Evolutionary conservation across 2,797 vertebrate genomes (phyloP).

Genomic region (Gypaetus barbatus): DNA sequence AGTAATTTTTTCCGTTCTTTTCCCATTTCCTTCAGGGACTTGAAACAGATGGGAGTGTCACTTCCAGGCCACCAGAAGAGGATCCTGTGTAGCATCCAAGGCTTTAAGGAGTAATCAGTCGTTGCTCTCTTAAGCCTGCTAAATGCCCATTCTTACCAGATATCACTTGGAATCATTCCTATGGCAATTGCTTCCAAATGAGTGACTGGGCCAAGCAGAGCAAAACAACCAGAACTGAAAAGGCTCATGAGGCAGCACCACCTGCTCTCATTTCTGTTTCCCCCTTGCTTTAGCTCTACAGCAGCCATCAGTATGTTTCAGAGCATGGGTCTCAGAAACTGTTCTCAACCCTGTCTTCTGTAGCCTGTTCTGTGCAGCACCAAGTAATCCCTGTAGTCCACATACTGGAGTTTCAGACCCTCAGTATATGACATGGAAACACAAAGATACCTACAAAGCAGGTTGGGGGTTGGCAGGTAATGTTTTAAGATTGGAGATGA

Average conservation of each 20-base stretch:
- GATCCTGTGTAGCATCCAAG: constrained; percentile 91
- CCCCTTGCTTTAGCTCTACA: neutral
- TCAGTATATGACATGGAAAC: neutral
- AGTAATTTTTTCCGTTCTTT: neutral
- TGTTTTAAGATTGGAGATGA: neutral
- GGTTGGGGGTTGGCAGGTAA: neutral
- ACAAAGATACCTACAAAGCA: neutral
- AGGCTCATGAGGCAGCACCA: constrained; percentile 12
- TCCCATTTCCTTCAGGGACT: constrained; percentile 78
- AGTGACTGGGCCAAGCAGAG: constrained; percentile 46
- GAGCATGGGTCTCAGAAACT: neutral
- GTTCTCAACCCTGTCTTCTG: neutral
- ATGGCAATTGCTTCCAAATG: constrained; percentile 65
- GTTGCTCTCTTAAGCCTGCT: neutral
- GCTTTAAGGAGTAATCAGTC: constrained; percentile 75
- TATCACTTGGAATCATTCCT: constrained; percentile 60
- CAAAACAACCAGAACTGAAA: constrained; percentile 2
- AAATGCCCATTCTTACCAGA: neutral
- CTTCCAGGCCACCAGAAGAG: constrained; percentile 95
- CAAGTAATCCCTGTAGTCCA: neutral
- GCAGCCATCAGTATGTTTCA: neutral
- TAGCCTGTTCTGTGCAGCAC: neutral
- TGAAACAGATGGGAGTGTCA: constrained; percentile 91
- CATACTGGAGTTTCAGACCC: neutral
- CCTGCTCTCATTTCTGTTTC: constrained; percentile 50